Evolutionary conservation across 1,140 invertebrate species (phyloP), one percentile per base, ranked within the genome.

Genomic region (Polypedilum pembai): DNA sequence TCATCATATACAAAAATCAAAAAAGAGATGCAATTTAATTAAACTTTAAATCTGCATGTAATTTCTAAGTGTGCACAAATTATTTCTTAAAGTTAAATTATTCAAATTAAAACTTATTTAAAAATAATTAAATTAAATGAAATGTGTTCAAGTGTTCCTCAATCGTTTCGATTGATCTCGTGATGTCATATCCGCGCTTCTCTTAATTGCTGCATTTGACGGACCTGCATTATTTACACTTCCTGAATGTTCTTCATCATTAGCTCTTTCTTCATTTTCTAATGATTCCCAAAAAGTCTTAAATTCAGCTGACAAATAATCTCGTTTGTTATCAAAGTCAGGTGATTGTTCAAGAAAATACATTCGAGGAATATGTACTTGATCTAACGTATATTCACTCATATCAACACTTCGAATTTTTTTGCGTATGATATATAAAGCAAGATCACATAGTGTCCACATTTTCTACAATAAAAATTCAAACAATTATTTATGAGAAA

Each of bases 381-480:
- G 65, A 79, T 95, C 93, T 10, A 90, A 87, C 1, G 92, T 91
- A 80, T 93, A 92, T 79, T 96, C 93, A 81, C 94, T 94, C 83
- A 95, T 85, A 78, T 95, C 93, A 81, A 94, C 94, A 81, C 89
- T 94, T 24, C 88, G 89, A n/a, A 93, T 90, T 78, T 93, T 93
- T 17, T 91, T 87, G 81, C 93, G 87, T 77, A 98, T 90, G 75
- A 98, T 85, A 75, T 93, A 91, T 84, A 96, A 90, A 7, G 95
- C 93, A 74, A 98, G 85, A 86, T 98, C 96, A 85, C 95, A 98
- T 73, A 96, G 89, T 65, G 95, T 92, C 91, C 95, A 98, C 78
- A 99, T 84, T 93, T 96, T 98, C 93, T 97, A 82, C 7, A 85
- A 83, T 75, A 79, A 79, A 77, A 33, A 33, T 5, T 3, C 2